Evolutionary conservation across 2,888 invertebrate genomes (phyloP).

Genomic region (Platycheirus albimanus): DNA sequence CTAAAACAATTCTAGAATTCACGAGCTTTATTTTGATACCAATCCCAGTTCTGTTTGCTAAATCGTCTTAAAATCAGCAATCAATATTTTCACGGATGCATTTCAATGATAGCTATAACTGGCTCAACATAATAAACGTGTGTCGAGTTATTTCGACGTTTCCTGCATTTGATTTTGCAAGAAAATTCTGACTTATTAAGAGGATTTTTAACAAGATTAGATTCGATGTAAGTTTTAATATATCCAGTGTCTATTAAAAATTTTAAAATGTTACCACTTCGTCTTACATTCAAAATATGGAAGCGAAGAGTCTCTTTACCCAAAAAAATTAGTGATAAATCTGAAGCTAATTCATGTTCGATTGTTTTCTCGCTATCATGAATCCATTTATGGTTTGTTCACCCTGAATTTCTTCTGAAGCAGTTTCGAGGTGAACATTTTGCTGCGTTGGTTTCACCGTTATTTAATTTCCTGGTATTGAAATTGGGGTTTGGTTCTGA

Average conservation of each 20-base stretch:
- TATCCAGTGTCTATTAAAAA: conserved; percentile 71
- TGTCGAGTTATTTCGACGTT: conserved; percentile 42
- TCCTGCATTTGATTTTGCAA: conserved; percentile 52
- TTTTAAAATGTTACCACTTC: conserved; percentile 64
- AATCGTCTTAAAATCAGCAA: too few species aligned
- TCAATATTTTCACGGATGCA: too few species aligned
- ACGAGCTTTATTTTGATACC: too few species aligned
- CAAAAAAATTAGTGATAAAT: conserved; percentile 19
- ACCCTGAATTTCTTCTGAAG: background rate
- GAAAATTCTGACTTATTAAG: conserved; percentile 47
- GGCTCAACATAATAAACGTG: conserved; percentile 39
- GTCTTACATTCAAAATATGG: conserved; percentile 34
- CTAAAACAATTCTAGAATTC: too few species aligned
- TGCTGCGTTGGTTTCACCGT: background rate
- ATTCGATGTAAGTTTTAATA: conserved; percentile 66
- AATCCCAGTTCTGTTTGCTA: too few species aligned
- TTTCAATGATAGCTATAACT: too few species aligned
- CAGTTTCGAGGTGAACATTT: background rate
- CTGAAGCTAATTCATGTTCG: background rate
- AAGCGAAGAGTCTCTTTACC: conserved; percentile 14
- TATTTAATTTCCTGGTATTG: background rate
- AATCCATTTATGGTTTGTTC: background rate
- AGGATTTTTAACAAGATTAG: conserved; percentile 37
- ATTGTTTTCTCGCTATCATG: background rate
- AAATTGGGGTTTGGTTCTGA: background rate